These are phyloP conservation scores for Chelon auratus DNA, from an alignment of 2,797 vertebrate genomes.

Conservation along the genomic window DNA sequence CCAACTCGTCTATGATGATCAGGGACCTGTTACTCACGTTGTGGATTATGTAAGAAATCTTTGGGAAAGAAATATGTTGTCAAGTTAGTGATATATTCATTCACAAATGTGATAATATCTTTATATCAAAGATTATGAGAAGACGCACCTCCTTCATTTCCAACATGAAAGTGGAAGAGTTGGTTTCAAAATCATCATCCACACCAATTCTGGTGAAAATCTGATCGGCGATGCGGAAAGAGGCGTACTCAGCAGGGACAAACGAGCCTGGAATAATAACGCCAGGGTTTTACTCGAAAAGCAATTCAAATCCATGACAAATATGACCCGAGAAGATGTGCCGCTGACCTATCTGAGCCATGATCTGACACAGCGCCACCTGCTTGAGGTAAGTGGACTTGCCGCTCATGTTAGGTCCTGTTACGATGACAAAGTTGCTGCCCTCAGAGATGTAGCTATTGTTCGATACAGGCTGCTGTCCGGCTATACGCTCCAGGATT, in stretches of 20 bases:
- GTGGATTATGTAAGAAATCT: constrained; percentile 97
- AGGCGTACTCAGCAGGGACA: constrained; percentile 94
- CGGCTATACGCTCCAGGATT: constrained; percentile 92
- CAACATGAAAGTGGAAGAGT: constrained; percentile 97
- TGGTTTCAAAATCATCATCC: constrained; percentile 98
- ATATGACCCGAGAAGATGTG: background rate
- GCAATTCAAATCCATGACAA: background rate
- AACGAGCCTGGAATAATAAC: constrained; percentile 88
- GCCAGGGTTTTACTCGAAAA: constrained; percentile 8
- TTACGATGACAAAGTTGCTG: constrained; percentile 95
- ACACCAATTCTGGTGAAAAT: constrained; percentile 98
- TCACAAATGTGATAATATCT: too few species aligned
- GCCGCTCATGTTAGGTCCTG: constrained; percentile 99
- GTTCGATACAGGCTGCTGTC: constrained; percentile 92
- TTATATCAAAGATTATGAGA: background rate
- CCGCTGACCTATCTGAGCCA: constrained; percentile 95
- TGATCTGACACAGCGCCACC: constrained; percentile 96
- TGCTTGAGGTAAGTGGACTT: constrained; percentile 98
- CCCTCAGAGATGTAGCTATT: constrained; percentile 93
- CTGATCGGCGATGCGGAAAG: constrained; percentile 93
- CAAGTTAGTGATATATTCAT: background rate
- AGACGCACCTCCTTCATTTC: constrained; percentile 96
- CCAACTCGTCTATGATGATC: constrained; percentile 96
- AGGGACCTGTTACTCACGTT: constrained; percentile 93
- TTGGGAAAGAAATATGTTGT: constrained; percentile 54